These are phyloP conservation scores for Hydra vulgaris DNA, from an alignment of 30 jellyfish, hydroid and myxozoan species.

Conservation along the genomic window DNA sequence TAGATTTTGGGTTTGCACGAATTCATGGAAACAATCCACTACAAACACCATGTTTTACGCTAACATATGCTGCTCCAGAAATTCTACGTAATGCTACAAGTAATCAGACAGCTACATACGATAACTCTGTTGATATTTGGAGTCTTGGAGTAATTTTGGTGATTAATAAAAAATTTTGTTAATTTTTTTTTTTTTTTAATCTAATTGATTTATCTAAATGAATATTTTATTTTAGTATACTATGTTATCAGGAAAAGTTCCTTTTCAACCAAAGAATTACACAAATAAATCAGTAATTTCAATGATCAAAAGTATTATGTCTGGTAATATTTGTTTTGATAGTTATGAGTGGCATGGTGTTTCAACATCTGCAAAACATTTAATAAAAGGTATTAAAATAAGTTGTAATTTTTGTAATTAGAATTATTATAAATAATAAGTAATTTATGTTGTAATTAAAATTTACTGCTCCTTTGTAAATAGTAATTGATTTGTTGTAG, in stretches of 20 bases:
- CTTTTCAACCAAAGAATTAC: conserved; percentile 63
- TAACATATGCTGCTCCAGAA: conserved; percentile 97
- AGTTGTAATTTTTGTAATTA: not conserved
- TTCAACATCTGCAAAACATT: conserved; percentile 72
- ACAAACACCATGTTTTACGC: conserved; percentile 91
- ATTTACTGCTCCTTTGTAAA: too few relatives aligned
- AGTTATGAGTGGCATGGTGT: conserved; percentile 81
- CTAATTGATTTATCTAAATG: not conserved
- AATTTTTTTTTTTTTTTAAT: not conserved
- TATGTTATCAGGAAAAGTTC: conserved; percentile 92
- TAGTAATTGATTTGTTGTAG: too few relatives aligned
- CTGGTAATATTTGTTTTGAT: conserved; percentile 70
- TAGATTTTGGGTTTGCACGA: conserved; percentile 94
- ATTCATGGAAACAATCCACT: conserved; percentile 76
- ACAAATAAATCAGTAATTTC: conserved; percentile 57
- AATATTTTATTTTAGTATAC: conserved; percentile 57
- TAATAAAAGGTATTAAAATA: conserved; percentile 58
- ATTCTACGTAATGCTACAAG: conserved; percentile 84
- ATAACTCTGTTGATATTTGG: conserved; percentile 92
- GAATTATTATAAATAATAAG: not conserved
- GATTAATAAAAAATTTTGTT: not conserved
- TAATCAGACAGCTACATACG: conserved; percentile 47
- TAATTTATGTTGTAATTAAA: too few relatives aligned
- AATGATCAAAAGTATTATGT: conserved; percentile 76
- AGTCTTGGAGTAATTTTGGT: conserved; percentile 95